Base-by-base conservation (phyloP, 1,140 invertebrate genomes). In the Harpegnathos saltator region DNA sequence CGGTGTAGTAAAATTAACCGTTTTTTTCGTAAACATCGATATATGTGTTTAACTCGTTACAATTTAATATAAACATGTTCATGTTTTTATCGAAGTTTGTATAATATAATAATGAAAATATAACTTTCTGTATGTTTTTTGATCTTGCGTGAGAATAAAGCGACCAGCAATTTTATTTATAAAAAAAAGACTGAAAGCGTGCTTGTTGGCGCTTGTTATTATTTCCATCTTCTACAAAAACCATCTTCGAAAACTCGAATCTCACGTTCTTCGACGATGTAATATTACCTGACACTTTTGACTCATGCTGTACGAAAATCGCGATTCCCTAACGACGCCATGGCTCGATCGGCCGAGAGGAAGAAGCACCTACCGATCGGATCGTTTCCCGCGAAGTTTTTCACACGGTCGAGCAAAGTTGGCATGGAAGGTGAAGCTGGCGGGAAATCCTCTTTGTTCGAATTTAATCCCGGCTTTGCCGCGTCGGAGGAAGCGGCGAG, bases 371-470 rank as follows among this genome's bases (percentile, higher is more conserved):
- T n/a, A 66, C 82, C 44, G 61, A 26, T 26, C 85, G 48, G 80
- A 86, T 86, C 82, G 77, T 74, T 78, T 69, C 24, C 19, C 12
- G 26, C 38, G 33, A 80, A 63, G 54, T 87, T 75, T 58, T 84
- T 75, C 63, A 29, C 59, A 72, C 72, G 26, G 52, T 71, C 81
- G 68, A 65, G n/a, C 50, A 52, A 87, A 88, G 38, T 87, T 87
- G 29, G 68, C 66, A 56, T 52, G 61, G 58, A 59, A 65, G 50
- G 58, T 33, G 44, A 74, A 74, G 24, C 58, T 44, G 58, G 26
- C 56, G 44, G 44, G 58, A n/a, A 73, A 87, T 81, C 48, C 82
- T 88, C 81, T 88, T 87, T 87, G 86, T 88, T 87, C 82, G 65
- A 82, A 87, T 83, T 88, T 88, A 88, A 88, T 88, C 75, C 86